Conservation (phyloP, 2,888 invertebrate species). For the Trachelus stipa region DNA sequence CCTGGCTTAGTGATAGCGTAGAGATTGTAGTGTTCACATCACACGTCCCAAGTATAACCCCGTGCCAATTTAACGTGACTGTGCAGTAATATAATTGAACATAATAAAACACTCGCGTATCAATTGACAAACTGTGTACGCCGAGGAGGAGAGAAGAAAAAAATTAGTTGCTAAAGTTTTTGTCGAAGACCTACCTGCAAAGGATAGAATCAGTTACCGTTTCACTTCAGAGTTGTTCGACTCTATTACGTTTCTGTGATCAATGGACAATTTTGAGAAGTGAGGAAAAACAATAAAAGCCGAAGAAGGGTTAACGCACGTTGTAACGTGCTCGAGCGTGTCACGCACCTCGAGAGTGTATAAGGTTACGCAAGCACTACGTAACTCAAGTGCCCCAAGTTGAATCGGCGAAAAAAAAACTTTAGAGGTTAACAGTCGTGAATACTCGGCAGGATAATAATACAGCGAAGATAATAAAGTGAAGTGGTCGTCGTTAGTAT, state of each 20-base stretch:
- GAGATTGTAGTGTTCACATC: constrained; percentile 62
- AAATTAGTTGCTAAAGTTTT: background rate
- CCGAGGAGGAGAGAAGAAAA: background rate
- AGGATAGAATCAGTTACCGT: background rate
- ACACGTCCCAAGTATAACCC: constrained; percentile 14
- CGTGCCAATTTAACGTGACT: background rate
- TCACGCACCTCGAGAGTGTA: background rate
- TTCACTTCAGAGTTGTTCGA: background rate
- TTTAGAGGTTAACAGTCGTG: background rate
- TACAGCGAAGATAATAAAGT: background rate
- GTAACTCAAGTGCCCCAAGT: background rate
- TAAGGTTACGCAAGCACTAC: background rate
- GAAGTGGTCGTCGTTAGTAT: background rate
- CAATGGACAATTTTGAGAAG: background rate
- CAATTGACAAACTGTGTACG: background rate
- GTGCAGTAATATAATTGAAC: background rate
- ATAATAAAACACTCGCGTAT: background rate
- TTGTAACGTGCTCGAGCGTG: background rate
- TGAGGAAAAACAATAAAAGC: background rate
- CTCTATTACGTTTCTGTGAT: background rate
- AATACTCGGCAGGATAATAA: background rate
- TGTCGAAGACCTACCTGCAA: background rate
- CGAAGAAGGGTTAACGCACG: background rate
- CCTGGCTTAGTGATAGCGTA: constrained; percentile 64
- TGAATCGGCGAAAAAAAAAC: background rate